These are phyloP conservation scores for Achlya flavicornis DNA, from an alignment of 2,888 invertebrate genomes.

Conservation along the genomic window DNA sequence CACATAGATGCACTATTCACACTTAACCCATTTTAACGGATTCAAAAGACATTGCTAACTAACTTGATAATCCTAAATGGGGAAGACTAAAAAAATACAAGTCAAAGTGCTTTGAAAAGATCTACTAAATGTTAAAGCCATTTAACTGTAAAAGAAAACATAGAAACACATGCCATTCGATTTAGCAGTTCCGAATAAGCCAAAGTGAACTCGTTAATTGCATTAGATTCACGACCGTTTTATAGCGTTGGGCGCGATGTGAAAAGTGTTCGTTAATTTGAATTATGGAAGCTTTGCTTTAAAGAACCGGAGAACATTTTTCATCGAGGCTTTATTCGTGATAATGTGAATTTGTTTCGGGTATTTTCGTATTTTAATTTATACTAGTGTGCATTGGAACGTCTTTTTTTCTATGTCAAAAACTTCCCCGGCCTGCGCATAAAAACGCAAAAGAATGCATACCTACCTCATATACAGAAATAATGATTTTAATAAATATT, in stretches of 20 bases:
- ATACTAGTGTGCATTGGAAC: background rate
- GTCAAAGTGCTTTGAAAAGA: background rate
- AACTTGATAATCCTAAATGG: background rate
- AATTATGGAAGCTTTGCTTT: background rate
- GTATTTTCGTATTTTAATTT: background rate
- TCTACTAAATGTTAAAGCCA: background rate
- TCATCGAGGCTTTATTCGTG: background rate
- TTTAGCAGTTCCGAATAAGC: conserved; percentile 1
- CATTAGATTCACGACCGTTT: background rate
- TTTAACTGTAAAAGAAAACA: background rate
- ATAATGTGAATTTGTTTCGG: background rate
- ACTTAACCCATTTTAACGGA: too few relatives aligned
- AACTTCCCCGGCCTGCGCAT: too few relatives aligned
- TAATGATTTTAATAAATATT: too few relatives aligned
- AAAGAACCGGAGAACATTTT: background rate
- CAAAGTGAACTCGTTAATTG: background rate
- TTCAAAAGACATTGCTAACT: background rate
- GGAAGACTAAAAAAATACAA: background rate
- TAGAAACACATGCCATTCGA: background rate
- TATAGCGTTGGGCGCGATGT: background rate
- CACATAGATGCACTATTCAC: too few relatives aligned
- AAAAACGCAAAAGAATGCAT: too few relatives aligned
- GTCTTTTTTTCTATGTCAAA: too few relatives aligned
- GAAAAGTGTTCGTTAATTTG: conserved; percentile 2
- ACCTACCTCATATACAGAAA: too few relatives aligned